These are phyloP conservation scores for Pithys albifrons DNA, from an alignment of 2,113 vertebrate genomes.

Conservation along the genomic window DNA sequence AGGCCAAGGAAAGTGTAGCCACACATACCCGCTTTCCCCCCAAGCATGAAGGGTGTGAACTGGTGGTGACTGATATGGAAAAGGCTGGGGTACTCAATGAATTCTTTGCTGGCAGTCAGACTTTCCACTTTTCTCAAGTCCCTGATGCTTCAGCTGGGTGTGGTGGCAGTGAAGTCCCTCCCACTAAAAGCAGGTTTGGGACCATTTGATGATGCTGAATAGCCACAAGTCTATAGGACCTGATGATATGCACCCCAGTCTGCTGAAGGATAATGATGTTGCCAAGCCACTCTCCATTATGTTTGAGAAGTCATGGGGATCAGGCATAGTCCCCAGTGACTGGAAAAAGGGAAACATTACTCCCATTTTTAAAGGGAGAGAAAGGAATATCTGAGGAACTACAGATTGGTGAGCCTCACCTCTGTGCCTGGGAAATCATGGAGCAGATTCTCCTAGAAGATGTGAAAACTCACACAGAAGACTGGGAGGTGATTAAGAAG, in stretches of 20 bases:
- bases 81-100: not conserved
- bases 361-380: no score
- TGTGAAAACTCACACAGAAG: not conserved
- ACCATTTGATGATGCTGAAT: not conserved
- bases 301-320: no score
- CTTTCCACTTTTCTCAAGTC: not conserved
- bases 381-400: not conserved
- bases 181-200: not conserved
- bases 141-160: not conserved
- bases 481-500: not conserved
- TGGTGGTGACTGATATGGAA: not conserved
- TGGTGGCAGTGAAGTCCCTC: not conserved
- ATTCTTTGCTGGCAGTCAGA: not conserved
- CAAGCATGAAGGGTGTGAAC: not conserved
- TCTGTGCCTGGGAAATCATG: not conserved
- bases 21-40: fast-evolving
- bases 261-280: not conserved
- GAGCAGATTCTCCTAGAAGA: not conserved
- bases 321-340: no score
- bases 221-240: not conserved
- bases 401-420: not conserved
- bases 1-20: not conserved
- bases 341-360: no score
- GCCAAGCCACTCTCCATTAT: not conserved
- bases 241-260: not conserved